Percentiles rank a stretch among this genome's conserved stretches.
phyloP scores from a whole-genome alignment of 2,113 vertebrate genomes.

The Anser brachyrhynchus region DNA sequence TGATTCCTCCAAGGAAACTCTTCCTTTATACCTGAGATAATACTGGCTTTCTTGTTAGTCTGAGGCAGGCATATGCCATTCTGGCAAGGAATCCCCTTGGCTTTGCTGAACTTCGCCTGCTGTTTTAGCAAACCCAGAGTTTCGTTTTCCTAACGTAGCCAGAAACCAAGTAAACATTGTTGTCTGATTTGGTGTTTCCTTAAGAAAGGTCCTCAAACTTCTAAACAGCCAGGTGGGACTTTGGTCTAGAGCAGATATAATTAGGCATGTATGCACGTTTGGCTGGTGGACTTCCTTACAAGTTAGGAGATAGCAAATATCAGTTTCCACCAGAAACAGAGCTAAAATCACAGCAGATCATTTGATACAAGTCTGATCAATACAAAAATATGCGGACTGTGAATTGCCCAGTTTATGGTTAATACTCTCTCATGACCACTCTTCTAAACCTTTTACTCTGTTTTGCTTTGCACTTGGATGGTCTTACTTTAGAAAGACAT shows the following conservation, averaged over 20 bases:
- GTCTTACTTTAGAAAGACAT: not conserved
- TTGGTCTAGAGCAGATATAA: not conserved
- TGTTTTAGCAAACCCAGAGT: not conserved
- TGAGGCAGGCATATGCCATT: not conserved
- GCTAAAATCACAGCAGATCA: not conserved
- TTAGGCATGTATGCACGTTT: not conserved
- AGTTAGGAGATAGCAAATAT: not conserved
- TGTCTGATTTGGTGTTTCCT: not conserved
- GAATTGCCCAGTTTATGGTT: not conserved
- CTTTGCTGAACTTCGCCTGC: not conserved
- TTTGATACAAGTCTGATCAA: not conserved
- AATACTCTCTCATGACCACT: not conserved
- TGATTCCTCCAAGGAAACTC: not conserved
- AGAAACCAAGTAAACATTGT: not conserved
- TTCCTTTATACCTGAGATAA: not conserved
- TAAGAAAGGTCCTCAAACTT: not conserved
- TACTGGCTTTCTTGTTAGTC: not conserved
- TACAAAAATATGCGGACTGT: not conserved
- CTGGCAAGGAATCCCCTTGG: not conserved
- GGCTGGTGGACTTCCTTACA: not conserved
- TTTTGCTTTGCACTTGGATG: not conserved
- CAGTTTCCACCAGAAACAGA: not conserved
- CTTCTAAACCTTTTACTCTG: not conserved
- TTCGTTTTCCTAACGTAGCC: not conserved
- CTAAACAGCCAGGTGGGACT: not conserved